These are phyloP conservation scores for Colius striatus DNA, from an alignment of 2,113 vertebrate genomes.

Conservation along the genomic window DNA sequence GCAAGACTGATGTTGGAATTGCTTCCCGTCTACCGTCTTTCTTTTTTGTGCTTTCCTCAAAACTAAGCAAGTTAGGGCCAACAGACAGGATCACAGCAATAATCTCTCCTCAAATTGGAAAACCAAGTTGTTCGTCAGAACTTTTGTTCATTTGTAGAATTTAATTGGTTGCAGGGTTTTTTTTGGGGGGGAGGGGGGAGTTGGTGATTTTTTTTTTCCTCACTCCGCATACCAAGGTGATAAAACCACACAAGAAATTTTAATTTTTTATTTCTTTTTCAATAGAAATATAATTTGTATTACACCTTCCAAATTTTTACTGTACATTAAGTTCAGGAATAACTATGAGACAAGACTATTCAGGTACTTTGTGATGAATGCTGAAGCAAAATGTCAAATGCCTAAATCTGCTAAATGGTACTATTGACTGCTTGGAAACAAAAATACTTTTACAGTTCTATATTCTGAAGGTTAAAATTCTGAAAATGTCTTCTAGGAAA, in stretches of 20 bases:
- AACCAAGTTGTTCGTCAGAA: background rate
- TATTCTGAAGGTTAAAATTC: background rate
- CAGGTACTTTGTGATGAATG: background rate
- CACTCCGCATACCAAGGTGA: background rate
- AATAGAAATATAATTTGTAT: background rate
- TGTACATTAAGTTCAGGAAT: background rate
- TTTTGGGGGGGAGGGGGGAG: too few species aligned
- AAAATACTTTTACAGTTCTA: background rate
- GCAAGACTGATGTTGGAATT: too few species aligned
- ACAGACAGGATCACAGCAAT: fast-evolving
- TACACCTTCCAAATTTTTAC: background rate
- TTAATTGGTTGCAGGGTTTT: background rate
- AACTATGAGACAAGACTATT: background rate
- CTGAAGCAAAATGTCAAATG: background rate
- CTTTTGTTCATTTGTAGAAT: background rate
- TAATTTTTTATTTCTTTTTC: background rate
- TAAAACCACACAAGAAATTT: background rate
- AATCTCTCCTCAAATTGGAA: background rate
- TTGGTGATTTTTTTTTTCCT: background rate
- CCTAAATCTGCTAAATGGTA: background rate
- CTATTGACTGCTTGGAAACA: background rate
- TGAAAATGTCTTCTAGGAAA: background rate
- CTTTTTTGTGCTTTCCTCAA: background rate
- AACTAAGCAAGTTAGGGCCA: background rate
- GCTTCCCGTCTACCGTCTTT: fast-evolving